Conservation (phyloP, 2,888 invertebrate genomes). For the Caenorhabditis angaria region DNA sequence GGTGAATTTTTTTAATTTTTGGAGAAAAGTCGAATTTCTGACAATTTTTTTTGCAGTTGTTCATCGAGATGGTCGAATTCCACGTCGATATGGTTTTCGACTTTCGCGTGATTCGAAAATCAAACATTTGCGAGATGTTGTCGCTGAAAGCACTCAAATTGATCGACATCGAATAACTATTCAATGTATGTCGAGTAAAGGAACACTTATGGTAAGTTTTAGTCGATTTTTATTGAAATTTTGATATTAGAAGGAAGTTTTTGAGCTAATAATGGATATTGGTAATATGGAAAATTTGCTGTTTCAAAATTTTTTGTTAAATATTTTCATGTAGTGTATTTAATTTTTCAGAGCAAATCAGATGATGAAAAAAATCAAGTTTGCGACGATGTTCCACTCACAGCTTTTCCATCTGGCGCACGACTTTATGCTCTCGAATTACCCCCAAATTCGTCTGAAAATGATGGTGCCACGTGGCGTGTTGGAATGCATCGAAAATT, state of each 20-base stretch:
- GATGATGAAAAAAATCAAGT: slow-evolving; percentile 8
- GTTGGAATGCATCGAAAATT: slow-evolving; percentile 55
- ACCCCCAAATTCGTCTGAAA: slow-evolving; percentile 22
- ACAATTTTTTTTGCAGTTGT: slow-evolving; percentile 70
- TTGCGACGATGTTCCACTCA: slow-evolving; percentile 27
- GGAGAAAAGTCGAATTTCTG: background rate
- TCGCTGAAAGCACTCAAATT: slow-evolving; percentile 37
- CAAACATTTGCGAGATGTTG: slow-evolving; percentile 43
- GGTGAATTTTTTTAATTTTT: slow-evolving; percentile 27
- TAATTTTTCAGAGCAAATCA: slow-evolving; percentile 24
- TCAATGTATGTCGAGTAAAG: slow-evolving; percentile 45
- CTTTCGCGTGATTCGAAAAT: slow-evolving; percentile 77
- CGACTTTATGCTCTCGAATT: slow-evolving; percentile 51
- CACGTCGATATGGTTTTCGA: slow-evolving; percentile 85
- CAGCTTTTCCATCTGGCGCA: slow-evolving; percentile 41
- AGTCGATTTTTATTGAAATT: too few relatives aligned
- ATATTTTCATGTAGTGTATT: too few relatives aligned
- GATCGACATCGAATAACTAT: slow-evolving; percentile 30
- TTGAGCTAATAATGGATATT: background rate
- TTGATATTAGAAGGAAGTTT: too few relatives aligned
- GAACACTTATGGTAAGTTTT: slow-evolving; percentile 36
- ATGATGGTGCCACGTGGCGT: slow-evolving; percentile 47
- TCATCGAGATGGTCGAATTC: slow-evolving; percentile 81
- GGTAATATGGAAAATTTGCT: background rate
- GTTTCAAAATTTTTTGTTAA: background rate